Percentiles rank a stretch among this genome's conserved stretches.
phyloP scores from a whole-genome alignment of 2,888 invertebrate genomes.

The Drosophila meridiana region DNA sequence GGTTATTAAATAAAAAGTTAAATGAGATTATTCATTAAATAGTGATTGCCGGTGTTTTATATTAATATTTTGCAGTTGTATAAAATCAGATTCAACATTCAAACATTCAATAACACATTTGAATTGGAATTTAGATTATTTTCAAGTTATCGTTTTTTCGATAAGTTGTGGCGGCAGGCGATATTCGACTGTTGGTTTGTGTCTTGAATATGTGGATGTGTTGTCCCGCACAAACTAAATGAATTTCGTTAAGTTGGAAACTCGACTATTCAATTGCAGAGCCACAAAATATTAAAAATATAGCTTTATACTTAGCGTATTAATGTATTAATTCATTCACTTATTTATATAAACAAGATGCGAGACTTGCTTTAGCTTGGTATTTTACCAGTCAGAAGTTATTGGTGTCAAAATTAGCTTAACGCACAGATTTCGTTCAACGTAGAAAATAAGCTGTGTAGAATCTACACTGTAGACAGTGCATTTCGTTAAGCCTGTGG shows the following conservation, averaged over 20 bases:
- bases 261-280: too few relatives aligned
- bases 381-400: background rate
- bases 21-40: constrained; percentile 56
- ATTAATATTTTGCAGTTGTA: background rate
- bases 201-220: background rate
- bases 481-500: background rate
- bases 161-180: background rate
- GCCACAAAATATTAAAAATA: too few relatives aligned
- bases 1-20: constrained; percentile 73
- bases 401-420: background rate
- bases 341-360: too few relatives aligned
- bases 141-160: background rate
- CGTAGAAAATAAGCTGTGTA: background rate
- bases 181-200: background rate
- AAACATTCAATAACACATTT: background rate
- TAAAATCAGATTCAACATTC: background rate
- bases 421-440: background rate
- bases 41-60: constrained; percentile 7
- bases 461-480: too few relatives aligned
- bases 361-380: background rate
- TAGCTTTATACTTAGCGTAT: too few relatives aligned
- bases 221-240: background rate
- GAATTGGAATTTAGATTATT: background rate
- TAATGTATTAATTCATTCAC: too few relatives aligned
- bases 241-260: background rate